Conservation (phyloP, 2,797 vertebrate species). For the Typhlichthys subterraneus region DNA sequence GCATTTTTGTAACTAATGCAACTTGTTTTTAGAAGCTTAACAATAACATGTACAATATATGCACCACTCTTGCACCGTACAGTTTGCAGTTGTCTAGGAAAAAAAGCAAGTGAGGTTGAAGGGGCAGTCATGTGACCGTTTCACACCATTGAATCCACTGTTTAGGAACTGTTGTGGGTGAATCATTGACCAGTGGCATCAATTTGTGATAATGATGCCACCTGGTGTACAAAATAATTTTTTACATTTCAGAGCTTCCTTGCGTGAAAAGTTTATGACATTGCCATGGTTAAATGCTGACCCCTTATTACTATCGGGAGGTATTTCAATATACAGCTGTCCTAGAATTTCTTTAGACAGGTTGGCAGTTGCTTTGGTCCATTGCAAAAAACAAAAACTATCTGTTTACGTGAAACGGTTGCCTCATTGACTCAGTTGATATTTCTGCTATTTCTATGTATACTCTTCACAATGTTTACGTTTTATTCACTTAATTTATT, state of each 20-base stretch:
- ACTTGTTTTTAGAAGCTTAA: constrained; percentile 8
- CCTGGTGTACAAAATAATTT: constrained; percentile 51
- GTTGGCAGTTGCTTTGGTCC: constrained; percentile 35
- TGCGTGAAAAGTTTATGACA: constrained; percentile 8
- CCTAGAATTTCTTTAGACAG: constrained; percentile 19
- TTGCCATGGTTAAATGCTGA: constrained; percentile 32
- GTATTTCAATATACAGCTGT: constrained; percentile 28
- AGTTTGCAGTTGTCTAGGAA: constrained; percentile 14
- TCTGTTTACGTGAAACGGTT: constrained; percentile 51
- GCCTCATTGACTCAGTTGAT: constrained; percentile 46
- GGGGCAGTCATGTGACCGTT: constrained; percentile 14
- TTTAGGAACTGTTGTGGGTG: constrained; percentile 14
- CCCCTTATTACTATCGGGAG: constrained; percentile 19
- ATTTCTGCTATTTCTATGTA: constrained; percentile 58
- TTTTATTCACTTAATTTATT: constrained; percentile 75
- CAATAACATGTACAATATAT: constrained; percentile 18
- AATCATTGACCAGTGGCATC: constrained; percentile 14
- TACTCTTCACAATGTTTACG: constrained; percentile 62
- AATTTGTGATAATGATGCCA: constrained; percentile 52
- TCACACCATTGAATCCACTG: constrained; percentile 3
- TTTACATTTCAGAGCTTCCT: constrained; percentile 19
- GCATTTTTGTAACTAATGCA: constrained; percentile 12
- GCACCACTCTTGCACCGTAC: constrained; percentile 12
- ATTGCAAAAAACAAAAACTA: constrained; percentile 37
- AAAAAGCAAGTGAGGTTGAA: constrained; percentile 10